Evolutionary conservation across 2,797 vertebrate species (phyloP).

Genomic region (Cynodonichthys magdalenae): DNA sequence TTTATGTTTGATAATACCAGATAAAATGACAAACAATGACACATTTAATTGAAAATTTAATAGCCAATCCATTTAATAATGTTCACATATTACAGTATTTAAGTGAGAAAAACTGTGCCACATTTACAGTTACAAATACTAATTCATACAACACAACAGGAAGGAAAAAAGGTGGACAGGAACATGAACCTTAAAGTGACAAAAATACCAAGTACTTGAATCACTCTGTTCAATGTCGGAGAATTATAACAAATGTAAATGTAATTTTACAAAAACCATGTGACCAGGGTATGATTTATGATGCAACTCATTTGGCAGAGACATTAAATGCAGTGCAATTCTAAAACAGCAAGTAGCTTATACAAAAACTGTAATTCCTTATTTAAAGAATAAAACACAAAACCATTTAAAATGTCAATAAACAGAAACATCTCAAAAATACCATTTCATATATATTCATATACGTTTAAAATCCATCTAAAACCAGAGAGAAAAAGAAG

Average conservation of each 20-base stretch:
- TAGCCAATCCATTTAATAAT: slow-evolving; percentile 29
- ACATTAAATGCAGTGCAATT: slow-evolving; percentile 30
- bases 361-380: slow-evolving; percentile 51
- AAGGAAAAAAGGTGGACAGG: neutral
- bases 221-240: neutral
- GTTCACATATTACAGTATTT: slow-evolving; percentile 22
- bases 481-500: slow-evolving; percentile 14
- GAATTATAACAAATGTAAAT: slow-evolving; percentile 4
- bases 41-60: slow-evolving; percentile 20
- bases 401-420: slow-evolving; percentile 33
- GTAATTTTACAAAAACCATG: neutral
- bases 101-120: slow-evolving; percentile 6
- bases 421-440: slow-evolving; percentile 59
- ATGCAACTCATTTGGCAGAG: slow-evolving; percentile 31
- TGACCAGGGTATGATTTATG: neutral
- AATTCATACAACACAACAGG: slow-evolving; percentile 25
- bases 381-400: slow-evolving; percentile 46
- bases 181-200: slow-evolving; percentile 23
- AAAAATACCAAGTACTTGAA: slow-evolving; percentile 4
- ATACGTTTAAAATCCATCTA: slow-evolving; percentile 12
- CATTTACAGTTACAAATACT: slow-evolving; percentile 8
- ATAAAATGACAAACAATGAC: slow-evolving; percentile 25
- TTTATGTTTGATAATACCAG: slow-evolving; percentile 12
- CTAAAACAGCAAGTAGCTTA: slow-evolving; percentile 58
- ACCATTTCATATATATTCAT: slow-evolving; percentile 39